A percentile compares a stretch with the other conserved stretches of the same genome.
phyloP scores from a whole-genome alignment of 2,888 invertebrate genomes.

The Philereme transversata region DNA sequence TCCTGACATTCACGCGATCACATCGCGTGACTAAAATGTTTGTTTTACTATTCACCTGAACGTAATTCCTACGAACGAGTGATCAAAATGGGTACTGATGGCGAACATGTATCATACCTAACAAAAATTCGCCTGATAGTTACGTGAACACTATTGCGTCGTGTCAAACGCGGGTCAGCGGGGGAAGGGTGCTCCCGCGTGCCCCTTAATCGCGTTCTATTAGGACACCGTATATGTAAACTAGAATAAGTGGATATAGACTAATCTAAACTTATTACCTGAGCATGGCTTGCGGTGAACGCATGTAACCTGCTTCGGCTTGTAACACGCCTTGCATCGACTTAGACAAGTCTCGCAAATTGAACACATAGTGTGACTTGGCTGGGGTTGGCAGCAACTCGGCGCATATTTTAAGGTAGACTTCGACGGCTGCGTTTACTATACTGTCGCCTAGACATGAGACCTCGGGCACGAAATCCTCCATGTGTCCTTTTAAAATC shows the following conservation, averaged over 20 bases:
- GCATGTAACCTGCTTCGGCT: constrained; percentile 88
- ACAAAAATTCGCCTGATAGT: too few species aligned
- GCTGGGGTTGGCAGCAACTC: constrained; percentile 95
- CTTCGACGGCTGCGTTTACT: constrained; percentile 92
- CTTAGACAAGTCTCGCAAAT: constrained; percentile 95
- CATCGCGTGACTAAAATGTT: too few species aligned
- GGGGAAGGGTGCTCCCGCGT: too few species aligned
- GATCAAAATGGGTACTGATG: too few species aligned
- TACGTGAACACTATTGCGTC: too few species aligned
- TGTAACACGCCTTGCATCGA: constrained; percentile 95
- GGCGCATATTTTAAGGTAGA: constrained; percentile 90
- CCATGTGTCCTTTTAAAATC: constrained; percentile 90
- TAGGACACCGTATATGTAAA: too few species aligned
- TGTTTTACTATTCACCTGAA: too few species aligned
- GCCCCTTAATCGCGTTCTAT: too few species aligned
- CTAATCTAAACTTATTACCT: constrained; percentile 67
- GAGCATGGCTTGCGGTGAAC: constrained; percentile 87
- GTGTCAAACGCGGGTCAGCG: too few species aligned
- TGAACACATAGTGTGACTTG: constrained; percentile 97
- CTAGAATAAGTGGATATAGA: background rate
- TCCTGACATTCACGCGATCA: too few species aligned
- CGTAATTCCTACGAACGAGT: too few species aligned
- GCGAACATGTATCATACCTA: too few species aligned
- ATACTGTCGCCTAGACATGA: constrained; percentile 87
- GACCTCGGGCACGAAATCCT: constrained; percentile 89